Evolutionary conservation across 53 echinoderm and acorn worm species (phyloP), one percentile per base, ranked within the genome.

Genomic region (Apostichopus leukothele): DNA sequence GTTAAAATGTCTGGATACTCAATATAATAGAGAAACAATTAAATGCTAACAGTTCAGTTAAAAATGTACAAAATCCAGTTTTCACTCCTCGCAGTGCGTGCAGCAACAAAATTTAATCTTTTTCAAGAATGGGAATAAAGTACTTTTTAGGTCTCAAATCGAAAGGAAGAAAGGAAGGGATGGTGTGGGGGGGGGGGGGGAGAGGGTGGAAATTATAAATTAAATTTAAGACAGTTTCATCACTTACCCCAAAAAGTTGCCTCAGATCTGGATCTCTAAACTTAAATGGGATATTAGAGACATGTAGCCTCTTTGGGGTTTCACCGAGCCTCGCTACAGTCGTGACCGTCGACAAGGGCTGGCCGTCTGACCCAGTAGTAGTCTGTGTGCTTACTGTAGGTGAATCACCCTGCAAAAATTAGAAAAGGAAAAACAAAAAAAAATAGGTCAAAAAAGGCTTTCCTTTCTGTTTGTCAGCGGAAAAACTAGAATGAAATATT

Each of bases 271-370:
- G 99, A 86, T 99, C 99, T 92, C 99, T 93, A 78, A 99, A 99
- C 87, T 95, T 99, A 93, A 99, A 99, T 18, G 99, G 99, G 88
- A 99, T 99, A 90, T 99, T 99, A 76, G 99, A 99, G 75, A 99
- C 99, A 93, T 99, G 99, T 60, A 99, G 94, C 87, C 99, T 93
- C 93, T 99, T 99, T 76, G 99, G 99, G n/a, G 94, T 88, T 81
- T 99, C 99, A n/a, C 99, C 99, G 52, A 94, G 94, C 88, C 96
- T 99, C 23, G 91, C 86, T 18, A 90, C 88, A 1, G 92, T 78
- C 19, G 88, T 78, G 52, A 88, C 88, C 84, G 93, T 74, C 26
- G 89, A 67, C 27, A 91, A 76, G 50, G 94, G 79, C 83, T 96
- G 94, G 25, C 96, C 96, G 11, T 91, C 95, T 67, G 91, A 92